A percentile compares a stretch with the other conserved stretches of the same genome.
phyloP scores from a whole-genome alignment of 2,797 vertebrate genomes.

The Pristis pectinata region DNA sequence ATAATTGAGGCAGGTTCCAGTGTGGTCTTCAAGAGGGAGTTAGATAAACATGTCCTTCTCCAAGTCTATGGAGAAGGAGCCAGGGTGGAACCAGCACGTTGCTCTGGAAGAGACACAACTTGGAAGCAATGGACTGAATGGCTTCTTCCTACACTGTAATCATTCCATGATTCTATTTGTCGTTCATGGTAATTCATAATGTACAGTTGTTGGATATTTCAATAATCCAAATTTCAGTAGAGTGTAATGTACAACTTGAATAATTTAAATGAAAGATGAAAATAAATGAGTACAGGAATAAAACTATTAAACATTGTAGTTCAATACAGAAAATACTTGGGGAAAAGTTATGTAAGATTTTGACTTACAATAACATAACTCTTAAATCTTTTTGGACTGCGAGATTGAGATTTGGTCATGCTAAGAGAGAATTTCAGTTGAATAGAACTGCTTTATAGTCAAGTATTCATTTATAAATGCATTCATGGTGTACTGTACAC shows the following conservation, averaged over 20 bases:
- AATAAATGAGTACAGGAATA: background rate
- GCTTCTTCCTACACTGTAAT: too few relatives aligned
- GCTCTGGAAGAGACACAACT: too few relatives aligned
- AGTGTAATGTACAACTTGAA: background rate
- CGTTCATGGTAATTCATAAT: background rate
- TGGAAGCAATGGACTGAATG: too few relatives aligned
- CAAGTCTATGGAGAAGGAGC: too few relatives aligned
- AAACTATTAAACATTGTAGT: background rate
- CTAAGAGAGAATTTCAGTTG: background rate
- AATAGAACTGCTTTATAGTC: background rate
- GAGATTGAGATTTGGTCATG: background rate
- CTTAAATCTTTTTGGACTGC: background rate
- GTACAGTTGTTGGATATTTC: background rate
- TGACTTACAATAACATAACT: background rate
- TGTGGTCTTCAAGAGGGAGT: too few relatives aligned
- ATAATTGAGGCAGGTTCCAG: too few relatives aligned
- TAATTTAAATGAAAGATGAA: background rate
- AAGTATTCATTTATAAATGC: background rate
- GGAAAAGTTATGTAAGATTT: background rate
- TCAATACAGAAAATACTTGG: background rate
- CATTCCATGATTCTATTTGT: background rate
- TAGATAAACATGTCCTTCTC: too few relatives aligned
- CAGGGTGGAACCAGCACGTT: too few relatives aligned
- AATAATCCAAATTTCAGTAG: background rate
- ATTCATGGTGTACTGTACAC: constrained; percentile 21